Evolutionary conservation across 2,888 invertebrate genomes (phyloP).

Genomic region (Rapana venosa): DNA sequence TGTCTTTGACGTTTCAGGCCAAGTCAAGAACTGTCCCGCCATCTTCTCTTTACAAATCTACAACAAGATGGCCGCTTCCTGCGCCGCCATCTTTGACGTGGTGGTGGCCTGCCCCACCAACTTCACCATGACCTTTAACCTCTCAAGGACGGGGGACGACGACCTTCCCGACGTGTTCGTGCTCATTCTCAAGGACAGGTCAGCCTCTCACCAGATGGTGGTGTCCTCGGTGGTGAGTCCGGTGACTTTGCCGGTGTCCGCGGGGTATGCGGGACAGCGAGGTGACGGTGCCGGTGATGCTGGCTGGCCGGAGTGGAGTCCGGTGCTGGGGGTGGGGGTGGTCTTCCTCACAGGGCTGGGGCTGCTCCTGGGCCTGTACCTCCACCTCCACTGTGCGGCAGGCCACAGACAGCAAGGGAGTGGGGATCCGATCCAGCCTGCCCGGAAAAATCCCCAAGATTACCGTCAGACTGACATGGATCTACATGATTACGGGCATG

Average conservation of each 20-base stretch:
- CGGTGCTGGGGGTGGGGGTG: constrained; percentile 58
- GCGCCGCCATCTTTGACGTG: constrained; percentile 69
- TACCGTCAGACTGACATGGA: background rate
- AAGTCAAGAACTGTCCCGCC: constrained; percentile 70
- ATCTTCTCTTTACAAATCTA: constrained; percentile 69
- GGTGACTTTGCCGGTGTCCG: constrained; percentile 50
- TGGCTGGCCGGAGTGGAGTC: constrained; percentile 53
- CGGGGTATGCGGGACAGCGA: background rate
- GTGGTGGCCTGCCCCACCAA: constrained; percentile 70
- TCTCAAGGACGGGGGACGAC: constrained; percentile 55
- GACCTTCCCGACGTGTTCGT: constrained; percentile 65
- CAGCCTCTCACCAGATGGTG: constrained; percentile 61
- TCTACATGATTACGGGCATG: background rate
- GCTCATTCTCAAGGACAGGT: constrained; percentile 65
- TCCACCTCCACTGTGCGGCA: constrained; percentile 41
- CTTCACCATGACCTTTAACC: constrained; percentile 69
- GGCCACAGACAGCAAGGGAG: background rate
- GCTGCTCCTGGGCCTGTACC: constrained; percentile 51
- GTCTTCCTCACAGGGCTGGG: constrained; percentile 52
- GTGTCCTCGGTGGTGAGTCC: constrained; percentile 64
- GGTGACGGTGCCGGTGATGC: background rate
- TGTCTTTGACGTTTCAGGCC: constrained; percentile 56
- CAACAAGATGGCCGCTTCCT: constrained; percentile 60
- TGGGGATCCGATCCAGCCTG: too few species aligned
- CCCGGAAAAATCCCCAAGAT: background rate